Evolutionary conservation across 2,888 invertebrate species (phyloP).

Genomic region (Tyria jacobaeae): DNA sequence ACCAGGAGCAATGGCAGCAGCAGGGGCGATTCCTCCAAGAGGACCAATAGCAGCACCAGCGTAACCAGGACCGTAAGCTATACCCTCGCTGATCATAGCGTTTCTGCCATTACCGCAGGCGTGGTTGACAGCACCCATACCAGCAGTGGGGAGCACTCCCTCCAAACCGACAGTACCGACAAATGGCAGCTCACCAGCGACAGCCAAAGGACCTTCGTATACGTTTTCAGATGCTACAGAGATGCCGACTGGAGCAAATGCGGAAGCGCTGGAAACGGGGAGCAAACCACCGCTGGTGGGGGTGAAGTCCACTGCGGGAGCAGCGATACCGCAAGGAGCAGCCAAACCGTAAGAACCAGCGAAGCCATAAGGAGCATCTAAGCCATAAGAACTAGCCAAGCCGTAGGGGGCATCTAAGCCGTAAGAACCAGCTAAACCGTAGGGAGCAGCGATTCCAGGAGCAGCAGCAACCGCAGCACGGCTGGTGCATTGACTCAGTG

Average conservation of each 20-base stretch:
- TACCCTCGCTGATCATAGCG: constrained; percentile 7
- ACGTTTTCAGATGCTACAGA: constrained; percentile 62
- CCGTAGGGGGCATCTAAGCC: too few relatives aligned
- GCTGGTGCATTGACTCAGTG: constrained; percentile 14
- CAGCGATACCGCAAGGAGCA: constrained; percentile 12
- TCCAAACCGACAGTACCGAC: constrained; percentile 57
- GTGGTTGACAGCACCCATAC: constrained; percentile 57
- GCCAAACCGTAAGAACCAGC: background rate
- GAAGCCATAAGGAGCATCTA: background rate
- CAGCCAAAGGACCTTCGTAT: constrained; percentile 55
- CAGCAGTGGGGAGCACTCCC: constrained; percentile 59
- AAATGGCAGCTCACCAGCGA: constrained; percentile 59
- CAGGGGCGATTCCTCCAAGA: too few relatives aligned
- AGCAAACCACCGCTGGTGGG: constrained; percentile 62
- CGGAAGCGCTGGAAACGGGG: constrained; percentile 57
- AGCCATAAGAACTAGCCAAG: too few relatives aligned
- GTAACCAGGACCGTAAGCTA: constrained; percentile 5
- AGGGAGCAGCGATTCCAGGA: background rate
- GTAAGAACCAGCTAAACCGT: too few relatives aligned
- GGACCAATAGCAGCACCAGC: constrained; percentile 1
- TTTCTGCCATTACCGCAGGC: constrained; percentile 53
- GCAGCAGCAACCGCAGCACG: too few relatives aligned
- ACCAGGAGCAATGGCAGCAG: background rate
- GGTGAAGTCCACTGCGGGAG: constrained; percentile 46
- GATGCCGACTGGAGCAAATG: constrained; percentile 59